Evolutionary conservation across 2,797 vertebrate genomes (phyloP).

Genomic region (Protosalanx chinensis): DNA sequence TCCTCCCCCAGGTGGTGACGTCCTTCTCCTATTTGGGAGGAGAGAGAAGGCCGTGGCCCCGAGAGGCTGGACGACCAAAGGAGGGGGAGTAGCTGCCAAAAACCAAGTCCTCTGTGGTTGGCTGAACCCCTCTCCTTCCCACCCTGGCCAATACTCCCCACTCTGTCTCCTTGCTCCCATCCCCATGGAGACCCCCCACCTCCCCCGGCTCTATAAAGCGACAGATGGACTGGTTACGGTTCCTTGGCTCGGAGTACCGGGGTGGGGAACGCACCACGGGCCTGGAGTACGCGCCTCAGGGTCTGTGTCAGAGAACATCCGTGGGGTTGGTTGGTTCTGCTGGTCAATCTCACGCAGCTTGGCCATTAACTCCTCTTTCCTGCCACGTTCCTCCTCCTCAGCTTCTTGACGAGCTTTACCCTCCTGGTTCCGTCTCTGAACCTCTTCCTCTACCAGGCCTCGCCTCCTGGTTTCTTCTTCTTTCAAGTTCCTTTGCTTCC

Average conservation of each 20-base stretch:
- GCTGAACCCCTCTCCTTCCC: slow-evolving; percentile 51
- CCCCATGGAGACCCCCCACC: slow-evolving; percentile 39
- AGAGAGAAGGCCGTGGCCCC: slow-evolving; percentile 46
- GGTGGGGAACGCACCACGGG: slow-evolving; percentile 41
- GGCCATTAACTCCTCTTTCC: slow-evolving; percentile 83
- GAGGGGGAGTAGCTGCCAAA: slow-evolving; percentile 91
- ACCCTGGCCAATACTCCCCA: slow-evolving; percentile 15
- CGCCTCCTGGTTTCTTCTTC: slow-evolving; percentile 60
- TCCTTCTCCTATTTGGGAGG: slow-evolving; percentile 42
- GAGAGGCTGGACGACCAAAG: slow-evolving; percentile 75
- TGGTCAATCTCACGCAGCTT: slow-evolving; percentile 87
- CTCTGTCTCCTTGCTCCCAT: slow-evolving; percentile 40
- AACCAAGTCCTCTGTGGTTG: slow-evolving; percentile 67
- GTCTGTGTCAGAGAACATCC: slow-evolving; percentile 43
- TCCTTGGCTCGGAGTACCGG: slow-evolving; percentile 53
- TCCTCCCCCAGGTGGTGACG: slow-evolving; percentile 41
- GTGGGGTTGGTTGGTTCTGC: slow-evolving; percentile 63
- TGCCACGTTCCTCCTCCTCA: slow-evolving; percentile 65
- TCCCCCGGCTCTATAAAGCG: slow-evolving; percentile 67
- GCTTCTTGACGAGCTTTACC: slow-evolving; percentile 41
- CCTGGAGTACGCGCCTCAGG: slow-evolving; percentile 33
- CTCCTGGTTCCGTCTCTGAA: slow-evolving; percentile 58
- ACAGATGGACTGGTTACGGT: slow-evolving; percentile 61
- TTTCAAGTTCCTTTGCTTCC: slow-evolving; percentile 58
- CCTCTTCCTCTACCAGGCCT: slow-evolving; percentile 66